Evolutionary conservation across 2,113 vertebrate species (phyloP), one percentile per base, ranked within the genome.

Genomic region (Oryzias javanicus): DNA sequence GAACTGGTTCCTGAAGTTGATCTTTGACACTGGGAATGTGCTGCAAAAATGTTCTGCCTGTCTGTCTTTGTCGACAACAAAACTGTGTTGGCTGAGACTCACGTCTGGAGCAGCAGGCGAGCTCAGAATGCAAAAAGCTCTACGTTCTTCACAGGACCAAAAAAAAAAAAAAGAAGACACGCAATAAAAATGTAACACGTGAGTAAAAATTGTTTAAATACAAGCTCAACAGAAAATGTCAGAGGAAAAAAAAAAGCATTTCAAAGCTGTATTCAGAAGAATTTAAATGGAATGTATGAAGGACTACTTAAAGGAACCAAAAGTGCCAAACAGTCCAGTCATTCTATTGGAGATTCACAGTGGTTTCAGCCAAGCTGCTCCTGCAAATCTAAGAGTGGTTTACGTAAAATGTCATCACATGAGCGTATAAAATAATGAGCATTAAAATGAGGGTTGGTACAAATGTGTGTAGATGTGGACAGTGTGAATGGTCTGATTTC

Each of bases 211-310:
- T 71, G 85, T 64, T 49, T 50, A 81, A 18, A 16, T n/a, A 92
- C 90, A 92, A 93, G 46, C 87, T 70, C n/a, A 47, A 42, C 42
- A 60, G 73, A 61, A 81, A 55, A 79, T 62, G 56, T 76, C 52
- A 13, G 45, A 27, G 64, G 25, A 41, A 59, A 29, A 49, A 4
- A 48, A 10, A 58, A 56, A 25, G 70, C 17, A 48, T 50, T 68
- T 20, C n/a, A 69, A 74, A 63, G 73, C 14, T 42, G 53, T 63
- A 55, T 66, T 14, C 64, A 53, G 80, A 82, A 74, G 73, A 57
- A 67, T 83, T 47, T 55, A 76, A 62, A 88, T 89, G 91, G 91
- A 92, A 92, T 92, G 91, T 90, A 81, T 79, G 74, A 80, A 88
- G 77, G 69, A 53, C 52, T 50, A 67, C 50, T 82, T 29, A 56